These are phyloP conservation scores for Eugnorisma glareosa DNA, from an alignment of 2,888 invertebrate species.

Conservation along the genomic window DNA sequence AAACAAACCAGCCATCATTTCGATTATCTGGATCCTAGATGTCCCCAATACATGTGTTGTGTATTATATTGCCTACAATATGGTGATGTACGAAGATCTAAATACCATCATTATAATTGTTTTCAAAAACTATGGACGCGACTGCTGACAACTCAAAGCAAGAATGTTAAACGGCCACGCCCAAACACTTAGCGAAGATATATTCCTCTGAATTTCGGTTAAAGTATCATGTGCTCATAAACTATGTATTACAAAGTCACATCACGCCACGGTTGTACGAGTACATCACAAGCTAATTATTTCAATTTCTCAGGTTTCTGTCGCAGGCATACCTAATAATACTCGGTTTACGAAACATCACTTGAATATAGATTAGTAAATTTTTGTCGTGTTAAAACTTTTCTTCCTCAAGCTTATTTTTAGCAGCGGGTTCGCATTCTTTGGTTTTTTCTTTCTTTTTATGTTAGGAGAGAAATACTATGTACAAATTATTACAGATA, in stretches of 20 bases:
- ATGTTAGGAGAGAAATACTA: not conserved
- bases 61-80: not conserved
- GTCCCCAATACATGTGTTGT: constrained; percentile 26
- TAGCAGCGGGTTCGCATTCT: constrained; percentile 3
- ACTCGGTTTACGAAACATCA: constrained; percentile 75
- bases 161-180: constrained; percentile 61
- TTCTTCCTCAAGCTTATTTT: constrained; percentile 34
- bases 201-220: constrained; percentile 55
- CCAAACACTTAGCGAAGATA: constrained; percentile 62
- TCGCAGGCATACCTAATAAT: constrained; percentile 81
- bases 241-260: constrained; percentile 67
- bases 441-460: not conserved
- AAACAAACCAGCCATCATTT: constrained; percentile 35
- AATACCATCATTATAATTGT: not conserved
- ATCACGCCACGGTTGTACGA: constrained; percentile 73
- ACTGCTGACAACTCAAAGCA: constrained; percentile 27
- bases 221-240: constrained; percentile 53
- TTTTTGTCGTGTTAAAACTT: constrained; percentile 14
- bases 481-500: not conserved
- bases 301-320: constrained; percentile 85
- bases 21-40: constrained; percentile 29
- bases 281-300: constrained; percentile 86
- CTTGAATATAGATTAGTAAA: constrained; percentile 81
- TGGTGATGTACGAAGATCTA: not conserved
- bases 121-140: constrained; percentile 16